Conservation (phyloP, 30 jellyfish, hydroid and myxozoan genomes). For the Hydractinia echinata region DNA sequence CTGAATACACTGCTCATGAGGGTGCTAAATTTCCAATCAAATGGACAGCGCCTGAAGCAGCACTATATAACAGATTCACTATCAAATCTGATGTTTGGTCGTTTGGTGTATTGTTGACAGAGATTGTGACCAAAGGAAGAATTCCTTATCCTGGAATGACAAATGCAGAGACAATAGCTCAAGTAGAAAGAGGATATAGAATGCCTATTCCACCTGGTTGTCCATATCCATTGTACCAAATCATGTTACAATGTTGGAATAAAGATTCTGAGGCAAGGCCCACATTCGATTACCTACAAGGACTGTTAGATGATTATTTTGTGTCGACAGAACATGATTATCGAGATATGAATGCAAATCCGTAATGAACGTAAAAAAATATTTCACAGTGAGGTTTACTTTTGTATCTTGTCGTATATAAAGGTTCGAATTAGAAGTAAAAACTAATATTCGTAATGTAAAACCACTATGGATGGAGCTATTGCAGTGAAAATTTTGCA, state of each 20-base stretch:
- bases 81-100: slow-evolving; percentile 97
- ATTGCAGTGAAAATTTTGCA: no score
- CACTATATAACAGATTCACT: slow-evolving; percentile 70
- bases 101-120: slow-evolving; percentile 82
- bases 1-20: slow-evolving; percentile 89
- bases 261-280: slow-evolving; percentile 78
- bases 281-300: slow-evolving; percentile 69
- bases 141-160: slow-evolving; percentile 97
- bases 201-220: slow-evolving; percentile 82
- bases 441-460: no score
- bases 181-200: slow-evolving; percentile 84
- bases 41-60: slow-evolving; percentile 99
- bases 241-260: slow-evolving; percentile 79
- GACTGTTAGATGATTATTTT: slow-evolving; percentile 72
- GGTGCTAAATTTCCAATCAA: slow-evolving; percentile 95
- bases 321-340: slow-evolving; percentile 76
- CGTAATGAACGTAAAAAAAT: no score
- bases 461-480: no score
- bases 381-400: no score
- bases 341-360: slow-evolving; percentile 21
- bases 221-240: slow-evolving; percentile 72
- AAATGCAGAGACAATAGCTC: slow-evolving; percentile 73
- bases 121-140: slow-evolving; percentile 84
- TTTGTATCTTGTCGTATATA: no score
- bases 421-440: no score